phyloP scores from a whole-genome alignment of 2,888 invertebrate species.

The Dexiosoma caninum region DNA sequence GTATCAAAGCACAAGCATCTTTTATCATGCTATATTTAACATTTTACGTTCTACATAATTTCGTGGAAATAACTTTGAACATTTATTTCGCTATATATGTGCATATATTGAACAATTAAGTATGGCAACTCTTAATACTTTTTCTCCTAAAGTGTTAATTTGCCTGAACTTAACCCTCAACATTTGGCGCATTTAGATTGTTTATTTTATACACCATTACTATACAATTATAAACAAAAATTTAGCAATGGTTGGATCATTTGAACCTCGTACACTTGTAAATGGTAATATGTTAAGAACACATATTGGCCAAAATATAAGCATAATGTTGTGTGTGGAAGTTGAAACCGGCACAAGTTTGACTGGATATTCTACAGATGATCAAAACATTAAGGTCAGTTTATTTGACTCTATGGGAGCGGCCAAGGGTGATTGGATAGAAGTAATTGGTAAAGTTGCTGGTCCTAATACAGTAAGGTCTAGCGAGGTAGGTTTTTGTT shows the following conservation, averaged over 20 bases:
- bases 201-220: background rate
- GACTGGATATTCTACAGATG: slow-evolving; percentile 71
- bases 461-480: slow-evolving; percentile 70
- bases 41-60: too few relatives aligned
- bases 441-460: slow-evolving; percentile 73
- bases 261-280: slow-evolving; percentile 71
- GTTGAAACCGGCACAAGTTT: slow-evolving; percentile 70
- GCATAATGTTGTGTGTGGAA: slow-evolving; percentile 74
- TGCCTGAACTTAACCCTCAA: too few relatives aligned
- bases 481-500: slow-evolving; percentile 70
- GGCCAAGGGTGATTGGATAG: slow-evolving; percentile 73
- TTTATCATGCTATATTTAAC: too few relatives aligned
- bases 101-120: too few relatives aligned
- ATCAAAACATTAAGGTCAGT: slow-evolving; percentile 70
- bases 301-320: slow-evolving; percentile 72
- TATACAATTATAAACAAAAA: background rate
- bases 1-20: too few relatives aligned
- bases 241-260: slow-evolving; percentile 70
- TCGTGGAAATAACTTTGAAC: too few relatives aligned
- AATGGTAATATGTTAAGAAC: slow-evolving; percentile 74
- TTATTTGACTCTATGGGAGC: slow-evolving; percentile 69
- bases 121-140: too few relatives aligned
- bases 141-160: too few relatives aligned
- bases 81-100: too few relatives aligned
- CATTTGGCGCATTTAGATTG: slow-evolving; percentile 30